A percentile compares a stretch with the other conserved stretches of the same genome.
Evolutionary conservation across 2,797 vertebrate species (phyloP).

Genomic region (Aulostomus chinensis): DNA sequence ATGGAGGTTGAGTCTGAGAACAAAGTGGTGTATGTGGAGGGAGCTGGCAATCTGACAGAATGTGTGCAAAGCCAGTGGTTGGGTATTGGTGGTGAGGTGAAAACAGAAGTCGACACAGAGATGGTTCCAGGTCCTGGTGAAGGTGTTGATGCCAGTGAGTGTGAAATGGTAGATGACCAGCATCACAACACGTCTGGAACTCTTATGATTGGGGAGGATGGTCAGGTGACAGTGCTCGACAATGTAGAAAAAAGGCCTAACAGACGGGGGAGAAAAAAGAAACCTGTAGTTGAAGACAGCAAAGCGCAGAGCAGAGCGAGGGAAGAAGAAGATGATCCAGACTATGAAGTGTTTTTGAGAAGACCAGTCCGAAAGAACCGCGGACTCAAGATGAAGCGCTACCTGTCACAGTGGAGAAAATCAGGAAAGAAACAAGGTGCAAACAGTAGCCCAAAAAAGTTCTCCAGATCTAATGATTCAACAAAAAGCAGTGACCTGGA

Average conservation of each 20-base stretch:
- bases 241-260: conserved; percentile 42
- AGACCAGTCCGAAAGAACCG: conserved; percentile 72
- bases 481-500: conserved; percentile 46
- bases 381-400: conserved; percentile 75
- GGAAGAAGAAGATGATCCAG: conserved; percentile 18
- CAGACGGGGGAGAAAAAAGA: conserved; percentile 62
- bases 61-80: conserved; percentile 55
- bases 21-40: conserved; percentile 53
- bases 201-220: conserved; percentile 69
- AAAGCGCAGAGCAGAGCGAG: conserved; percentile 8
- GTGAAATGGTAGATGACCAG: conserved; percentile 32
- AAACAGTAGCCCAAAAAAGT: conserved; percentile 26
- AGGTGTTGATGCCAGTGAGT: conserved; percentile 25
- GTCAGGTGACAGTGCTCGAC: conserved; percentile 59
- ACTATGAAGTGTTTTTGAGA: conserved; percentile 37
- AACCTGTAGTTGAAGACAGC: conserved; percentile 36
- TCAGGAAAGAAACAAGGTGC: conserved; percentile 31
- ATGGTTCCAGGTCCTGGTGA: conserved; percentile 16
- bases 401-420: conserved; percentile 71
- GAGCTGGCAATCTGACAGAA: conserved; percentile 13
- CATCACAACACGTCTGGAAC: conserved; percentile 27
- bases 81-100: conserved; percentile 43
- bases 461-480: conserved; percentile 4
- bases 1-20: conserved; percentile 73
- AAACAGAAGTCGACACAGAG: conserved; percentile 49